Conservation (phyloP, 1,140 invertebrate species). For the Tetraneura akinire region DNA sequence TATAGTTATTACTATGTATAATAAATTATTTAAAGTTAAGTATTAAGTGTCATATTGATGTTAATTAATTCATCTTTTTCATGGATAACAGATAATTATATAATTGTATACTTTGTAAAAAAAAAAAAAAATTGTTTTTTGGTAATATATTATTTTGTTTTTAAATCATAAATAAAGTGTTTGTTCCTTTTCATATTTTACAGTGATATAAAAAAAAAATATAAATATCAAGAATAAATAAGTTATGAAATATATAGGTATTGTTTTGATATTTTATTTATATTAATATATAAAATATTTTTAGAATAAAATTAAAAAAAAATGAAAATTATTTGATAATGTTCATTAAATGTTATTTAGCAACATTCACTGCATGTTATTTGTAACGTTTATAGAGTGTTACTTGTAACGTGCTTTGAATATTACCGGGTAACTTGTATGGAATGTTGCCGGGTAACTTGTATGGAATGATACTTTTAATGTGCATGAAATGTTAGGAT, state of each 20-base stretch:
- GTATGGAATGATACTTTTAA: not conserved
- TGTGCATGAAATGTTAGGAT: not conserved
- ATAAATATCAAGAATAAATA: not conserved
- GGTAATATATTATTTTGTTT: not conserved
- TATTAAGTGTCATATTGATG: not conserved
- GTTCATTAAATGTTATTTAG: not conserved
- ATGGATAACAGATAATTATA: not conserved
- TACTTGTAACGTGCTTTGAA: no score
- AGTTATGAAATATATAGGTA: no score
- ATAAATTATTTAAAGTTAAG: no score
- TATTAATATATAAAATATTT: no score
- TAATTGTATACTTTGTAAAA: not conserved
- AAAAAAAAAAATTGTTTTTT: constrained; percentile 5
- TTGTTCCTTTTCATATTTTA: not conserved
- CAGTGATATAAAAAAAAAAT: not conserved
- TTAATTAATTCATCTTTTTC: not conserved
- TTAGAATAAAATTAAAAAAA: no score
- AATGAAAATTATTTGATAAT: not conserved
- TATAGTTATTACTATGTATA: no score
- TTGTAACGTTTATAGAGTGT: not conserved
- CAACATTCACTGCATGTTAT: not conserved
- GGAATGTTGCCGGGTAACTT: no score
- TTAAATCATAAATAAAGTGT: not conserved
- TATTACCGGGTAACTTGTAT: no score
- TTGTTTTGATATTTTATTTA: no score